Conservation (phyloP, 2,113 vertebrate species). For the Trichomycterus rosablanca region DNA sequence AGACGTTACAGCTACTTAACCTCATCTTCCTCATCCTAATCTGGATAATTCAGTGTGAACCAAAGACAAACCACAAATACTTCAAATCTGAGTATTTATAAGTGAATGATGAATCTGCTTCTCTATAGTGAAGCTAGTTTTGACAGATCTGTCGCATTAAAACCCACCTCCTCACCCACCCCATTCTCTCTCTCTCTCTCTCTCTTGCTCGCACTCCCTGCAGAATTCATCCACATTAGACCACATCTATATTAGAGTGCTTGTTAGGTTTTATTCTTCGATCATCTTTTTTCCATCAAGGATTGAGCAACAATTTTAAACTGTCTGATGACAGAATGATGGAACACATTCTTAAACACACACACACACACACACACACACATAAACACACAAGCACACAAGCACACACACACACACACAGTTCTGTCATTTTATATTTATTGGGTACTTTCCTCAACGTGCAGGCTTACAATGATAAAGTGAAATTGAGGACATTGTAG, state of each 20-base stretch:
- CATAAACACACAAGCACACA: too few relatives aligned
- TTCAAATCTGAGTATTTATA: neutral
- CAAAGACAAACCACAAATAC: neutral
- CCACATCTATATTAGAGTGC: neutral
- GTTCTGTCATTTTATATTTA: too few relatives aligned
- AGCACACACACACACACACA: too few relatives aligned
- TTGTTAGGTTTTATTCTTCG: neutral
- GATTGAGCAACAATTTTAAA: too few relatives aligned
- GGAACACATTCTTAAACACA: too few relatives aligned
- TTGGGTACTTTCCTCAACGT: too few relatives aligned
- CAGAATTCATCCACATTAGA: slow-evolving; percentile 42
- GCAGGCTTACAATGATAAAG: too few relatives aligned
- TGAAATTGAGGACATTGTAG: too few relatives aligned
- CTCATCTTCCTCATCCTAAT: neutral
- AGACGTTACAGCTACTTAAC: too few relatives aligned
- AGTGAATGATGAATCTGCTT: slow-evolving; percentile 5
- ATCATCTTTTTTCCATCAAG: too few relatives aligned
- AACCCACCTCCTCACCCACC: slow-evolving; percentile 23
- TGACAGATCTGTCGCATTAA: slow-evolving; percentile 41
- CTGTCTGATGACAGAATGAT: too few relatives aligned
- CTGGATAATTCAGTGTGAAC: neutral
- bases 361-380: too few relatives aligned
- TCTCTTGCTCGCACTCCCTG: slow-evolving; percentile 39
- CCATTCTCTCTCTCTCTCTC: slow-evolving; percentile 34
- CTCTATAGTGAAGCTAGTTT: slow-evolving; percentile 11